Conservation (phyloP, 2,888 invertebrate species). For the Furcula furcula region DNA sequence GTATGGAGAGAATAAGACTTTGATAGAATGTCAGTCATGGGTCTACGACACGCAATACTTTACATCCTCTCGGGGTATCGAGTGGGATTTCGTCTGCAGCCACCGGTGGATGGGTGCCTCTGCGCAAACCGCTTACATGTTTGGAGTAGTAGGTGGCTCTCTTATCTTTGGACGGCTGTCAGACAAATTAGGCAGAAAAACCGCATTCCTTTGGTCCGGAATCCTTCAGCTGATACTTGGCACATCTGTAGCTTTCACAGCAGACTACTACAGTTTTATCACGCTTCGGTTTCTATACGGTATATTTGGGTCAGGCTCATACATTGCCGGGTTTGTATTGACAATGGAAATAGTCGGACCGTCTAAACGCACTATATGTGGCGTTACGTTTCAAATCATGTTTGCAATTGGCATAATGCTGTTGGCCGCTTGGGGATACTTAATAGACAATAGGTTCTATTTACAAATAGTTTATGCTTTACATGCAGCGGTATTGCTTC, state of each 20-base stretch:
- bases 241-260: slow-evolving; percentile 87
- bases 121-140: slow-evolving; percentile 90
- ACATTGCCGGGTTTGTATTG: slow-evolving; percentile 85
- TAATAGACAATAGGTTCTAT: slow-evolving; percentile 87
- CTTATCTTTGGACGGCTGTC: slow-evolving; percentile 89
- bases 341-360: slow-evolving; percentile 93
- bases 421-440: slow-evolving; percentile 90
- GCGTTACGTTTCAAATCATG: slow-evolving; percentile 89
- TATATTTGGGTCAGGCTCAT: slow-evolving; percentile 91
- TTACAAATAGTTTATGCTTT: slow-evolving; percentile 90
- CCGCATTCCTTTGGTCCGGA: slow-evolving; percentile 89
- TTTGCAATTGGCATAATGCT: slow-evolving; percentile 92
- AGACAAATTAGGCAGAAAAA: slow-evolving; percentile 90
- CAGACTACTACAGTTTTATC: slow-evolving; percentile 87
- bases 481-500: slow-evolving; percentile 86
- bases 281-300: slow-evolving; percentile 87
- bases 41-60: slow-evolving; percentile 89
- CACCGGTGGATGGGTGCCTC: slow-evolving; percentile 91
- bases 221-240: slow-evolving; percentile 86
- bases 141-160: slow-evolving; percentile 91
- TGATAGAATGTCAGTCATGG: slow-evolving; percentile 77
- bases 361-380: slow-evolving; percentile 89
- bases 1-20: slow-evolving; percentile 62
- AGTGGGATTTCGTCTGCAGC: slow-evolving; percentile 92
- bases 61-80: slow-evolving; percentile 87